phyloP scores from a whole-genome alignment of 2,888 invertebrate genomes.

The Coremacera marginata region DNA sequence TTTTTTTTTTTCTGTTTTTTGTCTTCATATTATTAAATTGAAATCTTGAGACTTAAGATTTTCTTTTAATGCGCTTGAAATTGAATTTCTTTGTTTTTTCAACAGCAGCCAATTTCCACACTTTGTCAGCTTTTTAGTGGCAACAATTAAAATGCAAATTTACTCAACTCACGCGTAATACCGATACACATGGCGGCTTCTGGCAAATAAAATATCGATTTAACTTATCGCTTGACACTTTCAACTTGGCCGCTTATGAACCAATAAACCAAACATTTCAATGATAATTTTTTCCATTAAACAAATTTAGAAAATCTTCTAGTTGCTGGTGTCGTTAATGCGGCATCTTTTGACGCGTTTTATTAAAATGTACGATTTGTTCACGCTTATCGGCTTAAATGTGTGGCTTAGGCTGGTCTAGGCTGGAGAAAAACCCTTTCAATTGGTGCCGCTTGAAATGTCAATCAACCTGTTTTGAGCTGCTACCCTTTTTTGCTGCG shows the following conservation, averaged over 20 bases:
- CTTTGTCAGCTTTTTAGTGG: not conserved
- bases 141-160: conserved; percentile 26
- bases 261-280: conserved; percentile 30
- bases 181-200: not conserved
- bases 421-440: not conserved
- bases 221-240: conserved; percentile 12
- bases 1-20: not conserved
- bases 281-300: conserved; percentile 5
- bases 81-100: conserved; percentile 17
- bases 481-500: conserved; percentile 41
- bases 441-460: conserved; percentile 8
- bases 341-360: conserved; percentile 16
- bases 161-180: not conserved
- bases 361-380: conserved; percentile 3
- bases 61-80: conserved; percentile 21
- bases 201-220: conserved; percentile 5
- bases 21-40: not conserved
- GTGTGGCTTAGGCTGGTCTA: not conserved
- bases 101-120: conserved; percentile 18
- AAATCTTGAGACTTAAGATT: not conserved
- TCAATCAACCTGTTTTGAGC: not conserved
- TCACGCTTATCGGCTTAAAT: not conserved
- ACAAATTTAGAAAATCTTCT: not conserved
- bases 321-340: conserved; percentile 1
- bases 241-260: conserved; percentile 27